Base-by-base conservation (phyloP, 2,797 vertebrate genomes). In the Coracias cyanogaster region DNA sequence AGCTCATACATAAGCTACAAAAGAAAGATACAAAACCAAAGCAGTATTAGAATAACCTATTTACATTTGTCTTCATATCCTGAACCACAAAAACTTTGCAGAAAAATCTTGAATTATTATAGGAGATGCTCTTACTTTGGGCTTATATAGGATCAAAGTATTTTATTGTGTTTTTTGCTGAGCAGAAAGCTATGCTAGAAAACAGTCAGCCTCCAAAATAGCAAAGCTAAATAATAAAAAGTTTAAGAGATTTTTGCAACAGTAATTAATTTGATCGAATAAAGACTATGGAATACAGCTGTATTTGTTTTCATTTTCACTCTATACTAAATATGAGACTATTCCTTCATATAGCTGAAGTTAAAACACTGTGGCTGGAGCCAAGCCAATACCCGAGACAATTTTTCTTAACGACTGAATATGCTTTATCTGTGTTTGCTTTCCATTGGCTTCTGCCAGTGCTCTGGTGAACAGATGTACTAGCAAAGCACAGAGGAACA, bases 221-320 rank as follows among this genome's bases (percentile, higher is more conserved):
- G 4, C 6, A 37, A 77, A 80, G 24, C 51, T 70, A 86, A 71
- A 69, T n/a, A 69, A 84, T 39, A 54, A 72, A 79, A 92, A 7
- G 8, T n/a, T 86, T 83, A 81, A 37, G 17, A 71, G 49, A 81
- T 41, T 74, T 74, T 70, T 89, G 51, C 39, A 72, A 62, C 35
- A 55, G n/a, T 60, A 82, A 95, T 57, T 74, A 95, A 70, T 49
- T 57, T 1, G 1, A 26, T 82, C 28, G 77, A 72, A 77, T 70
- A 73, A 84, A 72, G 37, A n/a, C 3, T 0, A 0, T n/a, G 15
- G 22, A 90, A 65, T 58, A 86, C 58, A 89, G 69, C 49, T 91
- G 52, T 82, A 43, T 92, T 94, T 96, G 46, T 48, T 89, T 95
- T 78, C 28, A 10, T 92, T 84, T 93, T 37, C 14, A 35, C 29